A percentile compares a stretch with the other conserved stretches of the same genome.
Evolutionary conservation across 2,888 invertebrate species (phyloP).

Genomic region (Drosophila atripex): DNA sequence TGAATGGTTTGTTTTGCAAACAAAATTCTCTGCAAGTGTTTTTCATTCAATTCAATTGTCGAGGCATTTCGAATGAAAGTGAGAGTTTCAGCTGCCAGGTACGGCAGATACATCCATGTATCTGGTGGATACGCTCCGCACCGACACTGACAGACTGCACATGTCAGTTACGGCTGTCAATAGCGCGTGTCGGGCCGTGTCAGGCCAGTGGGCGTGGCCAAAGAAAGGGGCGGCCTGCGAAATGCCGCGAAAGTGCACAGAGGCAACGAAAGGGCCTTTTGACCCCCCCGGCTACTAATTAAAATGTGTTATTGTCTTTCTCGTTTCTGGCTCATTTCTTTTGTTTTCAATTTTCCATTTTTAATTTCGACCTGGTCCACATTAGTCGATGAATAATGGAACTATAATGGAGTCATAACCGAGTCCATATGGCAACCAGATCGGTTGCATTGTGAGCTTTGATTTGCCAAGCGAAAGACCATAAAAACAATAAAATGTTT

Average conservation of each 20-base stretch:
- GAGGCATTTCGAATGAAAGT: constrained; percentile 64
- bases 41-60: constrained; percentile 42
- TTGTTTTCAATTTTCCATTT: neutral
- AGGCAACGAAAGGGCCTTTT: constrained; percentile 25
- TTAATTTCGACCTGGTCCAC: constrained; percentile 16
- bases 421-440: constrained; percentile 4
- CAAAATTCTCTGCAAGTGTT: constrained; percentile 67
- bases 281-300: constrained; percentile 22
- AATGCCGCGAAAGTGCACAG: constrained; percentile 28
- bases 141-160: constrained; percentile 47
- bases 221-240: constrained; percentile 12
- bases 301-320: constrained; percentile 39
- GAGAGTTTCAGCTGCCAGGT: constrained; percentile 60
- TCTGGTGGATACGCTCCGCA: constrained; percentile 16
- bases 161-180: constrained; percentile 72
- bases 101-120: constrained; percentile 16
- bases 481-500: constrained; percentile 53
- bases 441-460: constrained; percentile 25
- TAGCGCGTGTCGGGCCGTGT: constrained; percentile 43
- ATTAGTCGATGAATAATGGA: neutral
- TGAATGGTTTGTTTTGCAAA: constrained; percentile 70
- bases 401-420: neutral
- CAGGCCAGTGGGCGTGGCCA: constrained; percentile 57
- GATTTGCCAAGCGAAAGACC: constrained; percentile 25
- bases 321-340: neutral